Evolutionary conservation across 1,140 invertebrate genomes (phyloP).

Genomic region (Lineus longissimus): DNA sequence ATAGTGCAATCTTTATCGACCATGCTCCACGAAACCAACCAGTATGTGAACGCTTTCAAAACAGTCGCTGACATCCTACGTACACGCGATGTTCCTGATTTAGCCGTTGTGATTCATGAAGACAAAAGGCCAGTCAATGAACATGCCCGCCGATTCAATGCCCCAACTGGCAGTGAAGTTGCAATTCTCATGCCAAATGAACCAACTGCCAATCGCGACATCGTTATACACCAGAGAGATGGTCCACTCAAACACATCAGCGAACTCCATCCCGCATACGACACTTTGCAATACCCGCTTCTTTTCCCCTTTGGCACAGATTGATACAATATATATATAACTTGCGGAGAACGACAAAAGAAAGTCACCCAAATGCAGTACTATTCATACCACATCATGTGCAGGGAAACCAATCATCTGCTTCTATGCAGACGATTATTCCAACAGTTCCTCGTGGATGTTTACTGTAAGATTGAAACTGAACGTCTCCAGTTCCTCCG

Average conservation of each 20-base stretch:
- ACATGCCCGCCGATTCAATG: not conserved
- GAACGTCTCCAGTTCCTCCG: slow-evolving; percentile 34
- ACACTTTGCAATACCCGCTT: not conserved
- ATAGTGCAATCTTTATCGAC: not conserved
- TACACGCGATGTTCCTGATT: slow-evolving; percentile 6
- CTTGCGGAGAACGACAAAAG: not conserved
- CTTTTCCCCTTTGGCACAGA: not conserved
- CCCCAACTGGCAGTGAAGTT: not conserved
- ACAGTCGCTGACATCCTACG: not conserved
- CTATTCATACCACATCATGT: slow-evolving; percentile 20
- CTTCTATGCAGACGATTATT: slow-evolving; percentile 38
- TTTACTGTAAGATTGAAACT: slow-evolving; percentile 49
- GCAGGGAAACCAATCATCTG: slow-evolving; percentile 33
- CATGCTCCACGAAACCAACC: not conserved
- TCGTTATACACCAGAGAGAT: not conserved
- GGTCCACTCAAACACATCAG: not conserved
- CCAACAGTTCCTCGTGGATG: slow-evolving; percentile 52
- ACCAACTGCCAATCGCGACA: not conserved
- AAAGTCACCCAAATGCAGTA: slow-evolving; percentile 10
- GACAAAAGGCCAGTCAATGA: not conserved
- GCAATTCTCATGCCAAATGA: slow-evolving; percentile 1
- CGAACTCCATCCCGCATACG: not conserved
- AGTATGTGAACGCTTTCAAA: not conserved
- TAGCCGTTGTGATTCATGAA: not conserved
- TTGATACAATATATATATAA: not conserved